These are phyloP conservation scores for Muscicapa adusta DNA, from an alignment of 2,113 vertebrate genomes.

Conservation along the genomic window DNA sequence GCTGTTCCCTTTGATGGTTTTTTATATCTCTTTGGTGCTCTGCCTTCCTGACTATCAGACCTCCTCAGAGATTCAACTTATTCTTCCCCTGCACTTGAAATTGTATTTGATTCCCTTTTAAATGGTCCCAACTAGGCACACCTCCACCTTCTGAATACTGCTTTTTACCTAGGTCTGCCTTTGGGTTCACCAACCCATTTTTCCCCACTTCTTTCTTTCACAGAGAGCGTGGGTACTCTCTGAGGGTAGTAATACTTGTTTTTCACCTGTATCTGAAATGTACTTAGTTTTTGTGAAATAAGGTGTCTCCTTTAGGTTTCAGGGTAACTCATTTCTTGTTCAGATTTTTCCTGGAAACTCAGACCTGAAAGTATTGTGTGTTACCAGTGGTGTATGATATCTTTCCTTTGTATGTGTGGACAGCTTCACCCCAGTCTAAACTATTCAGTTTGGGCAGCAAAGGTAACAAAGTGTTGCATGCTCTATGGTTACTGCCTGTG, in stretches of 20 bases:
- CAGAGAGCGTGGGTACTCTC: fast-evolving
- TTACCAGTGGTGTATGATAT: background rate
- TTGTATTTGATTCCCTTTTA: background rate
- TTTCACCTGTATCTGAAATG: background rate
- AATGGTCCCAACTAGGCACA: background rate
- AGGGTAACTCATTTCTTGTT: background rate
- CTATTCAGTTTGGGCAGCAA: background rate
- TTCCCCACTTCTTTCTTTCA: background rate
- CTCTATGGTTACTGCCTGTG: background rate
- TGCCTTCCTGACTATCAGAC: background rate
- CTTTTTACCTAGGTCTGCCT: background rate
- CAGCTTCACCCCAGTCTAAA: background rate
- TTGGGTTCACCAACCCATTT: background rate
- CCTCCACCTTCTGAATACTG: background rate
- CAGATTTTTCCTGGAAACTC: background rate
- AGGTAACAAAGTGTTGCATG: background rate
- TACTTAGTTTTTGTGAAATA: background rate
- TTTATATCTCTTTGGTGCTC: background rate
- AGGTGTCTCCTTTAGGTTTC: background rate
- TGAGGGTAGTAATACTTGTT: background rate
- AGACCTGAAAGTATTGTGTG: background rate
- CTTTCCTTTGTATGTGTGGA: background rate
- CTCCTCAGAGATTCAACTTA: background rate
- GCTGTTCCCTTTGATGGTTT: background rate
- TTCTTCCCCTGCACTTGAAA: background rate